Percentiles rank a stretch among this genome's conserved stretches.
Evolutionary conservation across 2,888 invertebrate species (phyloP).

Genomic region (Drosophila hamatofila): DNA sequence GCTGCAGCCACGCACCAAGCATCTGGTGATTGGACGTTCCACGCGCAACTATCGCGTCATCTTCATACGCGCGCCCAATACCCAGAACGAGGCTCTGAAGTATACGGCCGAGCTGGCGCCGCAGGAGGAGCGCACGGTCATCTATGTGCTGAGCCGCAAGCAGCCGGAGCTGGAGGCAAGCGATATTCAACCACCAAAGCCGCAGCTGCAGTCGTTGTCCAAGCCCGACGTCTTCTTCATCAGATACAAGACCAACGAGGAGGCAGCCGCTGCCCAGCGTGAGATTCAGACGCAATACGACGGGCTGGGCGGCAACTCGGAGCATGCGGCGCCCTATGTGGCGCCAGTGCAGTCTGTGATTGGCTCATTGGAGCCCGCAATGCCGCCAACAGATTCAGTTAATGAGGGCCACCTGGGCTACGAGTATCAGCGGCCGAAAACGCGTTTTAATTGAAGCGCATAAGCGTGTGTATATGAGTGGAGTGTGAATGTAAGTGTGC

Average conservation of each 20-base stretch:
- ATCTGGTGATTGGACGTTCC: constrained; percentile 81
- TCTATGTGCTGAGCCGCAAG: constrained; percentile 84
- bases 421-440: constrained; percentile 65
- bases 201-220: constrained; percentile 62
- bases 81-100: constrained; percentile 58
- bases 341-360: constrained; percentile 81
- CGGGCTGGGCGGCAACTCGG: constrained; percentile 81
- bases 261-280: constrained; percentile 83
- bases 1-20: constrained; percentile 59
- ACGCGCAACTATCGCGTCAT: constrained; percentile 84
- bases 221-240: constrained; percentile 85
- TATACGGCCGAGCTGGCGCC: constrained; percentile 83
- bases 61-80: constrained; percentile 84
- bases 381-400: background rate
- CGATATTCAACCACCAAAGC: constrained; percentile 79
- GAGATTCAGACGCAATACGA: constrained; percentile 84
- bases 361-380: constrained; percentile 69
- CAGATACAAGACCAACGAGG: constrained; percentile 84
- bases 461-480: background rate
- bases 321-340: constrained; percentile 79
- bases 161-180: constrained; percentile 75
- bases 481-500: background rate
- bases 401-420: constrained; percentile 65
- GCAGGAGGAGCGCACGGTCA: constrained; percentile 84
- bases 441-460: constrained; percentile 22